These are phyloP conservation scores for Pollenia amentaria DNA, from an alignment of 2,888 invertebrate genomes.

Conservation along the genomic window DNA sequence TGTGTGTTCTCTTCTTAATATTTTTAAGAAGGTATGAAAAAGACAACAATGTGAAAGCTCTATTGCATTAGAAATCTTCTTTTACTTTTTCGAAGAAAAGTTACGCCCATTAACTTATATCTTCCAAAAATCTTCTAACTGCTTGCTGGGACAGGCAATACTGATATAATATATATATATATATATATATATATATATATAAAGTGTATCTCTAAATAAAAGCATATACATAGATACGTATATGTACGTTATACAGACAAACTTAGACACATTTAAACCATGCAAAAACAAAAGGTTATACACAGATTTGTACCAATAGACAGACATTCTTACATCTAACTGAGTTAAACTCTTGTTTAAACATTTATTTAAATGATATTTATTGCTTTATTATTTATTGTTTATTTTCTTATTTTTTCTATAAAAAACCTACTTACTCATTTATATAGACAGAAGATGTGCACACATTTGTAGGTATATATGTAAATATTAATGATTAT, in stretches of 20 bases:
- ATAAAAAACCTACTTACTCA: background rate
- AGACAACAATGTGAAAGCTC: too few species aligned
- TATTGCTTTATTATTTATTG: slow-evolving; percentile 45
- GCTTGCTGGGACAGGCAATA: background rate
- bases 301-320: slow-evolving; percentile 34
- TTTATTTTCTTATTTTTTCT: background rate
- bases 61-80: too few species aligned
- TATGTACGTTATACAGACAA: background rate
- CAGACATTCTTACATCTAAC: slow-evolving; percentile 29
- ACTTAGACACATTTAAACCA: slow-evolving; percentile 1
- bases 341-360: slow-evolving; percentile 65
- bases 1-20: too few species aligned
- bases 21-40: too few species aligned
- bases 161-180: too few species aligned
- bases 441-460: background rate
- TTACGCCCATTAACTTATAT: too few species aligned
- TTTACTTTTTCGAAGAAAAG: too few species aligned
- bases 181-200: too few species aligned
- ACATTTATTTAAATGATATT: slow-evolving; percentile 62
- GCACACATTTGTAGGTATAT: background rate
- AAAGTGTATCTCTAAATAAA: too few species aligned
- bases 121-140: too few species aligned
- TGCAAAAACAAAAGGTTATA: slow-evolving; percentile 30
- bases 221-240: too few species aligned
- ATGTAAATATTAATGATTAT: too few species aligned